phyloP scores from a whole-genome alignment of 2,113 vertebrate genomes.

The Chaenocephalus aceratus region DNA sequence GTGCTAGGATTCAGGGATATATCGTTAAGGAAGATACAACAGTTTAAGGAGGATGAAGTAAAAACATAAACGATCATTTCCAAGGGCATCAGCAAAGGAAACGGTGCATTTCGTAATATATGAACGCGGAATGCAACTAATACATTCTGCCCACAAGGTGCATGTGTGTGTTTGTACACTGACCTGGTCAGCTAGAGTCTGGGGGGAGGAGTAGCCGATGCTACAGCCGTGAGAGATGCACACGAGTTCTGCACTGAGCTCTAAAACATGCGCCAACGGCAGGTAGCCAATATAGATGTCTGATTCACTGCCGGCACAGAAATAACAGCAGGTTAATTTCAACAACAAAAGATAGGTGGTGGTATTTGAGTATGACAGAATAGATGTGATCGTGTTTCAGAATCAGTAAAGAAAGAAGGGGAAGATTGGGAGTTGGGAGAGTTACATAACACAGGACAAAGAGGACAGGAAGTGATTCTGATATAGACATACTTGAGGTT shows the following conservation, averaged over 20 bases:
- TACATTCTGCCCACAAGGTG: background rate
- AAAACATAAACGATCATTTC: too few relatives aligned
- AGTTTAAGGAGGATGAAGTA: too few relatives aligned
- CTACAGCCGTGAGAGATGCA: slow-evolving; percentile 94
- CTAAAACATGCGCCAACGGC: slow-evolving; percentile 95
- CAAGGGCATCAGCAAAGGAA: background rate
- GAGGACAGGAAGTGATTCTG: background rate
- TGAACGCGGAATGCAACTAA: background rate
- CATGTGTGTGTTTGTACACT: slow-evolving; percentile 17
- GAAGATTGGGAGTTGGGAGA: background rate
- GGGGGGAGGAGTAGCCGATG: slow-evolving; percentile 97
- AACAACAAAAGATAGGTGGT: background rate
- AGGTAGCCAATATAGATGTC: slow-evolving; percentile 97
- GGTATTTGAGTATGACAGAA: background rate
- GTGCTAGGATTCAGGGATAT: too few relatives aligned
- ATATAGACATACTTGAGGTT: slow-evolving; percentile 87
- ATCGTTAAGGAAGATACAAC: too few relatives aligned
- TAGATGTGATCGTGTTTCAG: background rate
- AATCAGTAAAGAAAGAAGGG: background rate
- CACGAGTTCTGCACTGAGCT: slow-evolving; percentile 96
- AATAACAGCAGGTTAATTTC: slow-evolving; percentile 9
- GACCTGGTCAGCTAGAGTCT: slow-evolving; percentile 97
- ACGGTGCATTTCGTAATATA: too few relatives aligned
- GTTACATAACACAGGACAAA: background rate
- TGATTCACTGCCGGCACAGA: slow-evolving; percentile 85